Conservation (phyloP, 2,888 invertebrate species). For the Cryptocheilus praepositus region DNA sequence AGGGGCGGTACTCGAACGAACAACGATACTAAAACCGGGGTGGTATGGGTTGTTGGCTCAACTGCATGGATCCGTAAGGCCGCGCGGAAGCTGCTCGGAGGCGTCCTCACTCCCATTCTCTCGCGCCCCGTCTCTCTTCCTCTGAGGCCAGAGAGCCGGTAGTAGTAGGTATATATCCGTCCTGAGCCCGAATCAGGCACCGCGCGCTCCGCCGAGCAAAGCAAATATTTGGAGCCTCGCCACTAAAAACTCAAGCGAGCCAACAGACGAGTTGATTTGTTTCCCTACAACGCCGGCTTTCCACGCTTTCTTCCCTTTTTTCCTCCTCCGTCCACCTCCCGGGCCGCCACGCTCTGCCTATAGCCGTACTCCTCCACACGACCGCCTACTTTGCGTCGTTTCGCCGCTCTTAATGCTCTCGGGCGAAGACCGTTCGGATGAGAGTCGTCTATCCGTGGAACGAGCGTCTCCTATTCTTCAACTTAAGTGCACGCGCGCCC, state of each 20-base stretch:
- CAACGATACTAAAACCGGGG: slow-evolving; percentile 41
- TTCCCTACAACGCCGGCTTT: slow-evolving; percentile 66
- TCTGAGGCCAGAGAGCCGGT: slow-evolving; percentile 29
- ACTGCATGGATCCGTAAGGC: slow-evolving; percentile 37
- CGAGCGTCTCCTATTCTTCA: slow-evolving; percentile 43
- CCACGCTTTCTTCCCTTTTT: slow-evolving; percentile 50
- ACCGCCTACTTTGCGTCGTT: slow-evolving; percentile 17
- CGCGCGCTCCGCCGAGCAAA: slow-evolving; percentile 60
- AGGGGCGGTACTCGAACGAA: slow-evolving; percentile 51
- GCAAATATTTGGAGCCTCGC: slow-evolving; percentile 74
- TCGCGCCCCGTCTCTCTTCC: no score
- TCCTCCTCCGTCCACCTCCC: slow-evolving; percentile 16
- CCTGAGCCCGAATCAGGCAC: slow-evolving; percentile 53
- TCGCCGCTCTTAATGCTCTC: slow-evolving; percentile 33
- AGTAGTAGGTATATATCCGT: slow-evolving; percentile 58
- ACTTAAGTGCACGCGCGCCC: slow-evolving; percentile 46
- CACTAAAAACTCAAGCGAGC: slow-evolving; percentile 74
- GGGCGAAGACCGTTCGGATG: slow-evolving; percentile 29
- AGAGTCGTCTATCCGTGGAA: slow-evolving; percentile 43
- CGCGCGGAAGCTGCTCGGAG: slow-evolving; percentile 32
- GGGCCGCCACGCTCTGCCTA: background rate
- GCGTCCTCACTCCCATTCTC: slow-evolving; percentile 13
- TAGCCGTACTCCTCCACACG: slow-evolving; percentile 15
- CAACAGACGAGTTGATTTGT: slow-evolving; percentile 73
- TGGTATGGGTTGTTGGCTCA: slow-evolving; percentile 58